Percentiles rank a stretch among this genome's conserved stretches.
Evolutionary conservation across 2,888 invertebrate genomes (phyloP).

Genomic region (Ophion slaviceki): DNA sequence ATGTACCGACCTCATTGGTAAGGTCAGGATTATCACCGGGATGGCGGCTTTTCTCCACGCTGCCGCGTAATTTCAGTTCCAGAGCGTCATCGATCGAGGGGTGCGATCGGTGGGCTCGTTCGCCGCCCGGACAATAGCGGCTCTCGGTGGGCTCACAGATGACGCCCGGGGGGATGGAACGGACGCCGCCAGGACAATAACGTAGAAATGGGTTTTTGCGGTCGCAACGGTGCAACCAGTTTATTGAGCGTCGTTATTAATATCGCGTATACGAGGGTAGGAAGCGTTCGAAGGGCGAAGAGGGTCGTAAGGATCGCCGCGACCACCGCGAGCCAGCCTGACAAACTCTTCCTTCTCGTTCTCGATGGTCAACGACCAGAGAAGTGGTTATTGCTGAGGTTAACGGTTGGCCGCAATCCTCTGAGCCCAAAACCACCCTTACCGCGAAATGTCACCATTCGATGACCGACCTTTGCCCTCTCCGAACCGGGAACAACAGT

Average conservation of each 20-base stretch:
- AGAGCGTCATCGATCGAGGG: not conserved
- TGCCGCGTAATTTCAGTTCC: not conserved
- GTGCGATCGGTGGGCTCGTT: not conserved
- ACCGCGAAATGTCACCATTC: conserved; percentile 73
- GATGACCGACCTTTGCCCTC: conserved; percentile 60
- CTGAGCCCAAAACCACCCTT: conserved; percentile 70
- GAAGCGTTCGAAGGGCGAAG: conserved; percentile 13
- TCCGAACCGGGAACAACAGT: conserved; percentile 35
- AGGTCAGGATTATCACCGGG: not conserved
- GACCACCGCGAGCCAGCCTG: not conserved
- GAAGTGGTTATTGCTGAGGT: conserved; percentile 70
- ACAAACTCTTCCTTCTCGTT: conserved; percentile 24
- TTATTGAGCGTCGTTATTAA: conserved; percentile 64
- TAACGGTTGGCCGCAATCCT: conserved; percentile 75
- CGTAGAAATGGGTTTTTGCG: conserved; percentile 17
- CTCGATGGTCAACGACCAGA: conserved; percentile 62
- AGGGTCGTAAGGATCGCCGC: not conserved
- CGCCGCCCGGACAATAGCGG: not conserved
- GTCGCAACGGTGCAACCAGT: conserved; percentile 13
- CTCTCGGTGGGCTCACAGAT: not conserved
- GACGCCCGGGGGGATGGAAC: not conserved
- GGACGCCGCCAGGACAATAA: not conserved
- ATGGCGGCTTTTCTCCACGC: not conserved
- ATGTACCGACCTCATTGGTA: no score
- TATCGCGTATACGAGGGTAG: conserved; percentile 56